Base-by-base conservation (phyloP, 2,888 invertebrate genomes). In the Disparrhopalites patrizii region DNA sequence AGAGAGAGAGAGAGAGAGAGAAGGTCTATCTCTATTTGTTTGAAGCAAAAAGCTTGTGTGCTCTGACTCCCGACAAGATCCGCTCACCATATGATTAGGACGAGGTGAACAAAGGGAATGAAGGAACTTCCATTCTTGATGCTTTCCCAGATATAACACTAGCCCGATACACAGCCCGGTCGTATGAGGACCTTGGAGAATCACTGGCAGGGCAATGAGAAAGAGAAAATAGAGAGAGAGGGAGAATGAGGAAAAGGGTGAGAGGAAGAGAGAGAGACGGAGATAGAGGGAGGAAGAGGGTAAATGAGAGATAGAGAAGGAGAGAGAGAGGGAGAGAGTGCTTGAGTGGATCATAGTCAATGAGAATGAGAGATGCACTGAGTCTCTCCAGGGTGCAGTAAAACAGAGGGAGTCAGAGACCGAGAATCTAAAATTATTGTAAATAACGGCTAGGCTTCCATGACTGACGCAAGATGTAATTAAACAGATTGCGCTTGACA, bases 381-480 rank as follows among this genome's bases (percentile, higher is more conserved):
- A 31, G 28, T 58, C 65, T 65, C 65, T 57, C 65, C 50, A 38
- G 65, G 57, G 65, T 65, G 65, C 58, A 58, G 36, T 65, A 65
- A 65, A 58, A 64, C 55, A 56, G 25, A 55, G 52, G 38, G 65
- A 58, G 50, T 51, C 65, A 58, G 65, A 65, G 57, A 56, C 56
- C 36, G 55, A 55, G 47, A 55, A 55, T 62, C 62, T 55, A 55
- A 62, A 62, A 62, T 62, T 62, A 62, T 62, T 54, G 55, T 62
- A 62, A 62, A 62, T 62, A 62, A 62, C 55, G 55, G 62, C 62
- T n/a, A 55, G 62, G 23, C 55, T 62, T 23, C 31, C 54, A 61
- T 61, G 61, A 61, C 51, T 61, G 61, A 61, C 61, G 61, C 50
- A 61, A 61, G 36, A 60, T 50, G 50, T 60, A 60, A 60, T 60